Evolutionary conservation across 2,888 invertebrate genomes (phyloP), one percentile per base, ranked within the genome.

Genomic region (Gandaritis pyraliata): DNA sequence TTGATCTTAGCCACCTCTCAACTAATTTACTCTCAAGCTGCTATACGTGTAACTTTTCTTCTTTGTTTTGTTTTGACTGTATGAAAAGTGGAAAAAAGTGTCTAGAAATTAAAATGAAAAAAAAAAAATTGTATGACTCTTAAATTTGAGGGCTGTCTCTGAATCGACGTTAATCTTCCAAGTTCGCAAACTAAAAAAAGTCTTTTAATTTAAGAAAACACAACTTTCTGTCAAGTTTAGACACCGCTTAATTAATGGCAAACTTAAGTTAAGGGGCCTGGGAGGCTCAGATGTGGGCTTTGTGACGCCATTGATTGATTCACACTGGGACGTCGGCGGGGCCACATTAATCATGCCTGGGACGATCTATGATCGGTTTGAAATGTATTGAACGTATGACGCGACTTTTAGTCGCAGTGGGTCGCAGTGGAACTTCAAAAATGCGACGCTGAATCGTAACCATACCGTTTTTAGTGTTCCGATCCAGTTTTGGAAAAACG

Each of bases 291-390:
- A 77, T 78, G 76, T 72, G 70, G 69, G 62, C 61, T 61, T 61
- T 66, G 70, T 78, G 80, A 79, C 81, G 80, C 74, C 76, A 79
- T 72, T 83, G 85, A 85, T 85, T 83, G 84, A 86, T 84, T 82
- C 73, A 74, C 73, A 75, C 72, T 61, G 65, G 69, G 61, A 74
- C 69, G 66, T 63, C 65, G 70, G 68, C 65, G 66, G 53, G 68
- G 65, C 60, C 58, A 73, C 81, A 85, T 85, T 81, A 83, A 85
- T 85, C 85, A 84, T 76, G 74, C 68, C 71, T 65, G 65, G 58
- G 61, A 60, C 72, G 61, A 62, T 64, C 66, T 72, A 67, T 69
- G 70, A 64, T 71, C 48, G 56, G 59, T 57, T 53, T 49, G 54
- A 39, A 52, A 45, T 48, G 43, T 56, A 36, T 58, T 46, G 6